A percentile compares a stretch with the other conserved stretches of the same genome.
phyloP scores from a whole-genome alignment of 2,113 vertebrate species.

The Chascanopsetta lugubris region DNA sequence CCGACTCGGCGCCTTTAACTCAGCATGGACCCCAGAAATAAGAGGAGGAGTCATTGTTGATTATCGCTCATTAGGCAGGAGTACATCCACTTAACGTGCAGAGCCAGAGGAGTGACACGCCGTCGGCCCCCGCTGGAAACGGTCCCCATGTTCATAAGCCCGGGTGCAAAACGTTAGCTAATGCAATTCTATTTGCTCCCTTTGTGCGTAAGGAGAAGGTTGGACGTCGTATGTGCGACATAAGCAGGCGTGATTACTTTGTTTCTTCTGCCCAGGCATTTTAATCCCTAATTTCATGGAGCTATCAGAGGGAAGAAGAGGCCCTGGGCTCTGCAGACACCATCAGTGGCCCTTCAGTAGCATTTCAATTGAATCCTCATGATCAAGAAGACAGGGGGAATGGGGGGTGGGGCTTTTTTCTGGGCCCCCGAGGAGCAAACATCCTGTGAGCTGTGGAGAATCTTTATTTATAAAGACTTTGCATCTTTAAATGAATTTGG shows the following conservation, averaged over 20 bases:
- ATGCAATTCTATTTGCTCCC: conserved; percentile 87
- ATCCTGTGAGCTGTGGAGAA: conserved; percentile 47
- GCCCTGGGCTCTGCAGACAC: conserved; percentile 56
- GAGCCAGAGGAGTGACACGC: conserved; percentile 85
- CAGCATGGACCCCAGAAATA: conserved; percentile 84
- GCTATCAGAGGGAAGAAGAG: conserved; percentile 75
- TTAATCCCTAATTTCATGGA: conserved; percentile 84
- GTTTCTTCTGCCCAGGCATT: conserved; percentile 84
- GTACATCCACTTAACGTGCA: conserved; percentile 88
- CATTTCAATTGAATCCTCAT: conserved; percentile 69
- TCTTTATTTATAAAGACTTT: conserved; percentile 52
- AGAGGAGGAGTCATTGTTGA: conserved; percentile 88
- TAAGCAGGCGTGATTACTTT: conserved; percentile 82
- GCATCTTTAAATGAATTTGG: too few species aligned
- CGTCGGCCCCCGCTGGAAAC: conserved; percentile 84
- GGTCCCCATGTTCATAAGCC: conserved; percentile 83
- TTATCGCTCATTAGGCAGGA: conserved; percentile 91
- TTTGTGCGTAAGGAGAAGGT: conserved; percentile 84
- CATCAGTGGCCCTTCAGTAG: conserved; percentile 65
- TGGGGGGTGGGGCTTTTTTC: not conserved
- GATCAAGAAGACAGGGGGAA: conserved; percentile 55
- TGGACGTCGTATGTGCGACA: conserved; percentile 83
- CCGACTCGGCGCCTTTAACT: conserved; percentile 82
- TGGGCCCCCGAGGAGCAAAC: conserved; percentile 57
- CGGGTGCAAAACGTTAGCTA: conserved; percentile 87